Evolutionary conservation across 2,888 invertebrate genomes (phyloP), one percentile per base, ranked within the genome.

Genomic region (Aelia acuminata): DNA sequence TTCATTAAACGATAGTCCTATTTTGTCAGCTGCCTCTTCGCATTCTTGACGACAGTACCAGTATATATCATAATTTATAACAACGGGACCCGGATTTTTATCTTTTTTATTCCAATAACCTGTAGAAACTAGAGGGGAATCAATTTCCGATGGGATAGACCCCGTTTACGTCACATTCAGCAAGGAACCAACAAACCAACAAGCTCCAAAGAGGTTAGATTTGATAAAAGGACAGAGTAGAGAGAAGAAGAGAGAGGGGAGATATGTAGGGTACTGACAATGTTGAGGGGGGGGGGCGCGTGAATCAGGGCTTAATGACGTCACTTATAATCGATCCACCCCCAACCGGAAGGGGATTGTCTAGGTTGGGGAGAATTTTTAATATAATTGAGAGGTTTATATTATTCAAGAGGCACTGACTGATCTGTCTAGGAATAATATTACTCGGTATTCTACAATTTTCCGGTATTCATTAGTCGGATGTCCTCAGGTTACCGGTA

Each of bases 221-320:
- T 31, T 0, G 63, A 63, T 13, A 35, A 15, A 35, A 35, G 63
- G 18, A 5, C 20, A 31, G 63, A n/a, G n/a, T n/a, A n/a, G n/a
- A n/a, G n/a, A n/a, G n/a, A n/a, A n/a, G n/a, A n/a, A n/a, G n/a
- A n/a, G n/a, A n/a, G n/a, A n/a, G n/a, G n/a, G n/a, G n/a, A n/a
- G 35, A 70, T 80, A 80, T 80, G 43, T 80, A 47, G 80, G 80
- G n/a, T 47, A 80, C 8, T 43, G 11, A 20, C 11, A 4, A 0
- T 10, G 75, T 15, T 31, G 31, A 3, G 63, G 31, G 70, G 26
- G 26, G 57, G 39, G n/a, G n/a, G 80, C 22, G 80, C 0, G n/a
- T 80, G 80, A 80, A 43, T 80, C 80, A 80, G 13, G 80, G 43
- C 43, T 80, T 80, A 80, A 80, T 80, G 80, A 80, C 80, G 80